phyloP scores from a whole-genome alignment of 2,113 vertebrate species.

The Ibidorhyncha struthersii region DNA sequence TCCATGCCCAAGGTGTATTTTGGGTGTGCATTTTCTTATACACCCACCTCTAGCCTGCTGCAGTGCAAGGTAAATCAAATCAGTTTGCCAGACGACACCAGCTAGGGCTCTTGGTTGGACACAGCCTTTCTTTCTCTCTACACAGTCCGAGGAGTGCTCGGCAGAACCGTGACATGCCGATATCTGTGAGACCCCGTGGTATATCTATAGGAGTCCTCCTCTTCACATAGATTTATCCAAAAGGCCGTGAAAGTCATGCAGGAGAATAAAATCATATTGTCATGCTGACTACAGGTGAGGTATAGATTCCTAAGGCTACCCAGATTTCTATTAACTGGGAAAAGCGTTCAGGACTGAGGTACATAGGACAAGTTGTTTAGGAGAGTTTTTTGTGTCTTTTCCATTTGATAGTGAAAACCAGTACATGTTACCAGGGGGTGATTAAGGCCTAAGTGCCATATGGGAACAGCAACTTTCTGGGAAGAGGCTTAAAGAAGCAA shows the following conservation, averaged over 20 bases:
- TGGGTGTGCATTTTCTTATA: neutral
- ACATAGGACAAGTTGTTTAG: neutral
- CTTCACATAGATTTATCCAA: neutral
- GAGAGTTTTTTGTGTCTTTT: neutral
- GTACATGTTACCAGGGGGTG: accelerated
- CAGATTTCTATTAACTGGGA: neutral
- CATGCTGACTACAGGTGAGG: neutral
- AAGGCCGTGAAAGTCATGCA: neutral
- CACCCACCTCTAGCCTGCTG: accelerated
- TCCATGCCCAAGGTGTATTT: neutral
- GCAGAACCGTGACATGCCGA: neutral
- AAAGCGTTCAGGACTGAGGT: neutral
- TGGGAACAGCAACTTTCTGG: neutral
- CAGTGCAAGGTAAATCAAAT: neutral
- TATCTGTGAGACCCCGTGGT: neutral
- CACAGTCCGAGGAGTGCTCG: accelerated
- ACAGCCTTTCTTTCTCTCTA: neutral
- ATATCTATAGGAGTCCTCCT: neutral
- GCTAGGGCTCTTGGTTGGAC: neutral
- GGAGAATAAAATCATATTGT: neutral
- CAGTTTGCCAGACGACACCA: neutral
- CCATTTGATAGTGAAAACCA: neutral
- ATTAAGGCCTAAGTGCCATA: neutral
- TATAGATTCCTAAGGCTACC: neutral
- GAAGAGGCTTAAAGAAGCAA: neutral